Evolutionary conservation across 2,797 vertebrate genomes (phyloP).

Genomic region (Naso thynnoides): DNA sequence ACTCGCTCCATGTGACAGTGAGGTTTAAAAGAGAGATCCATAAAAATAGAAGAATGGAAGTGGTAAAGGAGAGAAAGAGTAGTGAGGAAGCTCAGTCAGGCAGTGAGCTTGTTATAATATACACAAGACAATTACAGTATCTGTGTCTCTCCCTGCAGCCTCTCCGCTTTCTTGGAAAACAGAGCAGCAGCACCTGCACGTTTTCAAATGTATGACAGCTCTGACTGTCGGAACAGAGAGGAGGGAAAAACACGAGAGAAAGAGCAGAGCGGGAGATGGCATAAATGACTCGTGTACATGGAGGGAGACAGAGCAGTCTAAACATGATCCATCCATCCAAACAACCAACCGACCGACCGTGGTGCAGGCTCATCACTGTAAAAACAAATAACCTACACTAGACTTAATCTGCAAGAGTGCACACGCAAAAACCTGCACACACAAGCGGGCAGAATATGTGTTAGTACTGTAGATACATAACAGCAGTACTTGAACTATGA

Average conservation of each 20-base stretch:
- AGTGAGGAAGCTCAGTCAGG: slow-evolving; percentile 3
- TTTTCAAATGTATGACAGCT: slow-evolving; percentile 61
- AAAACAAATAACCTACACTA: slow-evolving; percentile 54
- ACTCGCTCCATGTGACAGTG: background rate
- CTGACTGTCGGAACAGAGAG: slow-evolving; percentile 27
- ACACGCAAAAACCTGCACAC: background rate
- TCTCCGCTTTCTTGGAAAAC: slow-evolving; percentile 39
- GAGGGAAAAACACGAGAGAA: slow-evolving; percentile 5
- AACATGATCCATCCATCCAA: slow-evolving; percentile 64
- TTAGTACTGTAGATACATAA: background rate
- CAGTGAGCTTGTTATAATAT: background rate
- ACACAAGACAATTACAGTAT: slow-evolving; percentile 16
- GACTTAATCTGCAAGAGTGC: background rate
- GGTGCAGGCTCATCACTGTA: slow-evolving; percentile 40
- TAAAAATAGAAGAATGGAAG: background rate
- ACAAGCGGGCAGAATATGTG: background rate
- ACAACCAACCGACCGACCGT: background rate
- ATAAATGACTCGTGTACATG: slow-evolving; percentile 23
- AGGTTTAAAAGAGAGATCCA: background rate
- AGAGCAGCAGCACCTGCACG: slow-evolving; percentile 50
- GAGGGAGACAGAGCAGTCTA: slow-evolving; percentile 47
- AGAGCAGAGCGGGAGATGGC: slow-evolving; percentile 19
- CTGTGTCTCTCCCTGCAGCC: background rate
- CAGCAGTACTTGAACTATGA: slow-evolving; percentile 2
- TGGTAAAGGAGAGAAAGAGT: background rate